phyloP scores from a whole-genome alignment of 2,888 invertebrate species.

The Nemurella pictetii region DNA sequence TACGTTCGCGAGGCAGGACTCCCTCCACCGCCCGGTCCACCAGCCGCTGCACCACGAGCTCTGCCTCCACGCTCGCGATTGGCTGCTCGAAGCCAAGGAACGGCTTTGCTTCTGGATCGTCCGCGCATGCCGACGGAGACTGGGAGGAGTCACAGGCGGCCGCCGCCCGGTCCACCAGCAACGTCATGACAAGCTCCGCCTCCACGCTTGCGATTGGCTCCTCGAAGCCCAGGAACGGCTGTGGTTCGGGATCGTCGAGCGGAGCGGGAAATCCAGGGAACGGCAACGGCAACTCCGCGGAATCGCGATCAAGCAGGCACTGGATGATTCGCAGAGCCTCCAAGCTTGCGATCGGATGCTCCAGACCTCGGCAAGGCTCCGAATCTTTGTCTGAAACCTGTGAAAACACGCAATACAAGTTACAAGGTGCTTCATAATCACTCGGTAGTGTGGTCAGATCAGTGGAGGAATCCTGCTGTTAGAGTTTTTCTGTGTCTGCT shows the following conservation, averaged over 20 bases:
- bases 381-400: too few species aligned
- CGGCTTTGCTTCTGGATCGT: background rate
- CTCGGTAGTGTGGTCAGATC: too few species aligned
- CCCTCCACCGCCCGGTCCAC: background rate
- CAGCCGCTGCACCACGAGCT: background rate
- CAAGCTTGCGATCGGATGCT: too few species aligned
- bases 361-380: too few species aligned
- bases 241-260: background rate
- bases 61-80: background rate
- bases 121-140: background rate
- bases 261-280: background rate
- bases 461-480: too few species aligned
- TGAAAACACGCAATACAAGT: too few species aligned
- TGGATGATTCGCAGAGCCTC: too few species aligned
- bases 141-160: background rate
- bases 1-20: background rate
- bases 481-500: too few species aligned
- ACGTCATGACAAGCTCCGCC: background rate
- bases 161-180: background rate
- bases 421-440: too few species aligned
- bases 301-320: too few species aligned
- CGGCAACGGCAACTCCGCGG: too few species aligned
- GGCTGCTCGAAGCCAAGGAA: background rate
- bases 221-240: background rate
- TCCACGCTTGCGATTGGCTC: background rate